These are phyloP conservation scores for Arctopsyche grandis DNA, from an alignment of 1,140 invertebrate species.

Conservation along the genomic window DNA sequence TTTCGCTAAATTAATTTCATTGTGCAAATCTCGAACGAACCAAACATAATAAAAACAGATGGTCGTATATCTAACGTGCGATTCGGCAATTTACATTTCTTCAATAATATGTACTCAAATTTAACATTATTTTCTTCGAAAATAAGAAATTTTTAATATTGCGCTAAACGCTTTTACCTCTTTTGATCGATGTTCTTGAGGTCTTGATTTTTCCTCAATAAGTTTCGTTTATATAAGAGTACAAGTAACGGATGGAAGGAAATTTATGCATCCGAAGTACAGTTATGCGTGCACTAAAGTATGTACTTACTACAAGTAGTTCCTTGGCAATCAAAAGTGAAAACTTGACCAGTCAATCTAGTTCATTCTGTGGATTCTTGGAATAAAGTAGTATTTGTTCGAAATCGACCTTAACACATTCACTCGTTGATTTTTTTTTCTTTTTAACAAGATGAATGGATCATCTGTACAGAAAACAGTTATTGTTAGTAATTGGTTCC, in stretches of 20 bases:
- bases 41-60: no score
- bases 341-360: conserved; percentile 45
- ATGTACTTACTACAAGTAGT: not conserved
- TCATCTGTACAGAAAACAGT: no score
- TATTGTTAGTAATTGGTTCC: no score
- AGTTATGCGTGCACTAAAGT: conserved; percentile 19
- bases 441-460: not conserved
- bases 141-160: no score
- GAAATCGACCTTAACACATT: not conserved
- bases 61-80: no score
- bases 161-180: no score
- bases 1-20: no score
- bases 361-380: conserved; percentile 29
- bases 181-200: not conserved
- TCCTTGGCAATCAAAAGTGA: conserved; percentile 51
- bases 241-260: no score
- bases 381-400: not conserved
- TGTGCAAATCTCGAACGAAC: no score
- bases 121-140: no score
- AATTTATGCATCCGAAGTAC: conserved; percentile 1
- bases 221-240: no score
- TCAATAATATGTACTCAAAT: no score
- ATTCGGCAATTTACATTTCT: not conserved
- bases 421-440: not conserved
- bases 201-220: not conserved